Percentiles rank a stretch among this genome's conserved stretches.
phyloP scores from a whole-genome alignment of 2,888 invertebrate species.

The Drosophila putrida region DNA sequence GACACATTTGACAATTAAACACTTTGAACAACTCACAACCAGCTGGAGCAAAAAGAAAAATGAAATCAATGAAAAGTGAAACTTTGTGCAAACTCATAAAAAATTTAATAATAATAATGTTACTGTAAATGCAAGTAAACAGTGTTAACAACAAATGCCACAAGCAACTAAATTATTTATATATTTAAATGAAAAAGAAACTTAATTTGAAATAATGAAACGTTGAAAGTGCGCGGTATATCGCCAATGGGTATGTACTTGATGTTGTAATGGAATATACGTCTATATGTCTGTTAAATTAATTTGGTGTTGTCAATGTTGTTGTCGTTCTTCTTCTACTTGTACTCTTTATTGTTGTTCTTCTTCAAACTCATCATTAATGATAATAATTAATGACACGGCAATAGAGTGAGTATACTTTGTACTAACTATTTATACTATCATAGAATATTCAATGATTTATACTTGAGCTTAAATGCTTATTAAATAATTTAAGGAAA shows the following conservation, averaged over 20 bases:
- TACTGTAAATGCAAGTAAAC: slow-evolving; percentile 43
- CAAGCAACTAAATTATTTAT: slow-evolving; percentile 2
- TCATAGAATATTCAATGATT: too few species aligned
- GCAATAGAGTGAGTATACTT: slow-evolving; percentile 49
- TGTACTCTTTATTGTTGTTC: slow-evolving; percentile 13
- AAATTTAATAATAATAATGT: slow-evolving; percentile 17
- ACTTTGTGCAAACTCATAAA: slow-evolving; percentile 49
- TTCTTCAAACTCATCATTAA: not conserved
- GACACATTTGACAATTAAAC: slow-evolving; percentile 45
- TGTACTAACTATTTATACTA: not conserved
- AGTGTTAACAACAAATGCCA: slow-evolving; percentile 39
- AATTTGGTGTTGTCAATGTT: slow-evolving; percentile 61
- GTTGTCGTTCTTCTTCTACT: slow-evolving; percentile 23
- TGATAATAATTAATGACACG: slow-evolving; percentile 18
- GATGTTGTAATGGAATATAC: slow-evolving; percentile 84
- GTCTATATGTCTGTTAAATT: slow-evolving; percentile 66
- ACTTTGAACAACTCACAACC: slow-evolving; percentile 5
- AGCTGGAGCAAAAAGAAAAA: slow-evolving; percentile 9
- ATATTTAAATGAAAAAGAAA: slow-evolving; percentile 4
- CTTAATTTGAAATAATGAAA: slow-evolving; percentile 15
- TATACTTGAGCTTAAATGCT: too few species aligned
- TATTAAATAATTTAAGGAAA: too few species aligned
- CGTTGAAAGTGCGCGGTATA: slow-evolving; percentile 46
- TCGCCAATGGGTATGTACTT: slow-evolving; percentile 82
- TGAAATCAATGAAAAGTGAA: slow-evolving; percentile 62